phyloP scores from a whole-genome alignment of 2,797 vertebrate species.

The Neosilurus mollespiculum region DNA sequence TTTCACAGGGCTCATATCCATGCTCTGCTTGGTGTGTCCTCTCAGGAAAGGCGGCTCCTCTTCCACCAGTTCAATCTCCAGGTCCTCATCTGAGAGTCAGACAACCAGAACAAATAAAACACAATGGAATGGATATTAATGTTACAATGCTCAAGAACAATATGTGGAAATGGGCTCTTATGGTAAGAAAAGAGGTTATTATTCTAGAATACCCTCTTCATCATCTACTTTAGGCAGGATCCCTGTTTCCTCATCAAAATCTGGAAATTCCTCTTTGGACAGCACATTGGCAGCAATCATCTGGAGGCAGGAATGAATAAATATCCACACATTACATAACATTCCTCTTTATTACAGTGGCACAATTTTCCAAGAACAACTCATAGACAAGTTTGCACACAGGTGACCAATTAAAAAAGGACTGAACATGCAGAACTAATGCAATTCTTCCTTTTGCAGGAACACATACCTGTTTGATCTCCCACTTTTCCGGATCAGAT shows the following conservation, averaged over 20 bases:
- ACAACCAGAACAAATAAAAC: neutral
- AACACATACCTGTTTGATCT: slow-evolving; percentile 90
- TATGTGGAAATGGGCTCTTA: neutral
- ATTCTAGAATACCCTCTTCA: slow-evolving; percentile 83
- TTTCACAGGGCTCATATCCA: slow-evolving; percentile 99
- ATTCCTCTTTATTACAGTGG: neutral
- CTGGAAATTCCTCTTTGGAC: slow-evolving; percentile 97
- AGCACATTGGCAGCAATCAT: slow-evolving; percentile 99
- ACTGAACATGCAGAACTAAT: neutral
- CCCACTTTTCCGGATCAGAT: slow-evolving; percentile 97
- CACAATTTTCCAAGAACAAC: neutral
- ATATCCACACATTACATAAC: neutral
- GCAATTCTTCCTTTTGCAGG: neutral
- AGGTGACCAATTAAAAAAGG: neutral
- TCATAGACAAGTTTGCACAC: neutral
- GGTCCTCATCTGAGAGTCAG: slow-evolving; percentile 84
- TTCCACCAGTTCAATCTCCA: slow-evolving; percentile 97
- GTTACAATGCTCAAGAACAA: neutral
- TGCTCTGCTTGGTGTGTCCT: slow-evolving; percentile 97
- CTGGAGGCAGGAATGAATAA: slow-evolving; percentile 63
- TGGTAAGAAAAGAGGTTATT: neutral
- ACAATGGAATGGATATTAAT: neutral
- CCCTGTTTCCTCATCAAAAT: slow-evolving; percentile 97
- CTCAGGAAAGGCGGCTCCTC: slow-evolving; percentile 96
- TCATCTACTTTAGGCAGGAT: slow-evolving; percentile 98